Percentiles rank a stretch among this genome's conserved stretches.
Evolutionary conservation across 2,797 vertebrate genomes (phyloP).

Genomic region (Chanos chanos): DNA sequence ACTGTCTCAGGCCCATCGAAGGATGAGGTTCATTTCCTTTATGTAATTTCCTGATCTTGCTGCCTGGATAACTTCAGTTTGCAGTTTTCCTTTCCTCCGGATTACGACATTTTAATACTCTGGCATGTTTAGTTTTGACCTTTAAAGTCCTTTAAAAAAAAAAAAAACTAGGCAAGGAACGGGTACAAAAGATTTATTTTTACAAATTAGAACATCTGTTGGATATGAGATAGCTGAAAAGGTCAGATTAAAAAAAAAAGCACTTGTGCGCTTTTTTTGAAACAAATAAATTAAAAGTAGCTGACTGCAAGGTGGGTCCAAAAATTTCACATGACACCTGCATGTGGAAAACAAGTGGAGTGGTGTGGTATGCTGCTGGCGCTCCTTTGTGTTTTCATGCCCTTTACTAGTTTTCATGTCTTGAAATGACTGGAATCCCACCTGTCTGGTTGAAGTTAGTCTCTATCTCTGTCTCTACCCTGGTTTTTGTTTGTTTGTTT

Average conservation of each 20-base stretch:
- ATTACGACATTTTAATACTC: slow-evolving; percentile 14
- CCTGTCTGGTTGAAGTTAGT: slow-evolving; percentile 38
- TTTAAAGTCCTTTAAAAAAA: not conserved
- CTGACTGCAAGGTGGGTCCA: slow-evolving; percentile 3
- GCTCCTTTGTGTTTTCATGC: slow-evolving; percentile 30
- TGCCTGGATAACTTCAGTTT: slow-evolving; percentile 8
- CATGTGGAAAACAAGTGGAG: not conserved
- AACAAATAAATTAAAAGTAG: not conserved
- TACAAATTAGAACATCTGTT: too few species aligned
- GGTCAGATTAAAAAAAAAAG: too few species aligned
- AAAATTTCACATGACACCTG: slow-evolving; percentile 2
- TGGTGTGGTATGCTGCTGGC: slow-evolving; percentile 20
- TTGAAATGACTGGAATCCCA: slow-evolving; percentile 62
- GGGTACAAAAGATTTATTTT: too few species aligned
- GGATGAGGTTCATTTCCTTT: slow-evolving; percentile 7
- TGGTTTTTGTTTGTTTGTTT: slow-evolving; percentile 9
- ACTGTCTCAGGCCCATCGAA: not conserved
- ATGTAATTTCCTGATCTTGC: slow-evolving; percentile 48
- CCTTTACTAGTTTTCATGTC: slow-evolving; percentile 30
- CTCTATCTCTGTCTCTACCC: slow-evolving; percentile 24
- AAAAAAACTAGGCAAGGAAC: too few species aligned
- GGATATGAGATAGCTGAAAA: not conserved
- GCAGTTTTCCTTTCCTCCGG: slow-evolving; percentile 17
- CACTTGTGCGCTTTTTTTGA: too few species aligned
- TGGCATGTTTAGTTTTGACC: slow-evolving; percentile 12